Evolutionary conservation across 2,113 vertebrate genomes (phyloP), one percentile per base, ranked within the genome.

Genomic region (Passer domesticus): DNA sequence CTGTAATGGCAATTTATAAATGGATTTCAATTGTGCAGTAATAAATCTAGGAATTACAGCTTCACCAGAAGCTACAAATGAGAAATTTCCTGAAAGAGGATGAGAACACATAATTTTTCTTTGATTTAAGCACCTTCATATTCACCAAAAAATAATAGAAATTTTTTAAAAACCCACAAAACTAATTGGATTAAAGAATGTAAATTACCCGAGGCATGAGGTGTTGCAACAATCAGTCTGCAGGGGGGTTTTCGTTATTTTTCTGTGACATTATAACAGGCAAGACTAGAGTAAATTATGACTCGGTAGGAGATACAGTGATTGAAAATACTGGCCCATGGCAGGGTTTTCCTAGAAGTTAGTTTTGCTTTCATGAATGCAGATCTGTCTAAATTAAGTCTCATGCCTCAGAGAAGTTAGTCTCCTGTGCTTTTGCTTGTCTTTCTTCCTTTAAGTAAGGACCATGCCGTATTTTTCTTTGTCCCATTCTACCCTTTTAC

Each of bases 151-250:
- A n/a, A 19, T 15, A 44, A 12, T 1, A 46, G 20, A 21, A 35
- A 30, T 20, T 30, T n/a, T 4, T 31, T 19, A 37, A 17, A 11
- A 15, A 1, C 3, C 0, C 19, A n/a, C 4, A 27, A 72, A 81
- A 8, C 12, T 10, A 74, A 55, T 50, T 74, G 27, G 16, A 86
- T 33, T 89, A 75, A 83, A 70, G 30, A 43, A 70, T 39, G 5
- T 7, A 43, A 83, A 56, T 43, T 22, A 30, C 13, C 70, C 0
- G 0, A 72, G 30, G 46, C 43, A 83, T 39, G 13, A 66, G 5
- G 7, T 39, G 2, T 11, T 47, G 31, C 23, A 64, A 50, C 60
- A 75, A 70, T 62, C n/a, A n/a, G 23, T 43, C 17, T 58, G 16
- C 8, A 47, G 15, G 15, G 15, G 2, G 0, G 3, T 11, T 66